These are phyloP conservation scores for Morus bassanus DNA, from an alignment of 2,797 vertebrate species.

Conservation along the genomic window DNA sequence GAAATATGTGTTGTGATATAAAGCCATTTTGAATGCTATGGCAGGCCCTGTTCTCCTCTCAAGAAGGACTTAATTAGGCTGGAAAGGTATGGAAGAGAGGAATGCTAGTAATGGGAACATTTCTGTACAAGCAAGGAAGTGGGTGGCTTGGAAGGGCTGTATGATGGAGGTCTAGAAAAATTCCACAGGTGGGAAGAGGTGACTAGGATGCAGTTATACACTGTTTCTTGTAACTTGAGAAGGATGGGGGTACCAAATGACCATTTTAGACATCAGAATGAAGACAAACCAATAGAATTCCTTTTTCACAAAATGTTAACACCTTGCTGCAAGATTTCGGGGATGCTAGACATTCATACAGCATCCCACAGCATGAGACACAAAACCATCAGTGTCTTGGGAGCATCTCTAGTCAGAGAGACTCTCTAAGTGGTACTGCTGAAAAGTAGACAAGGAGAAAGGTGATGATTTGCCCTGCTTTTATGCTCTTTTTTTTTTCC, in stretches of 20 bases:
- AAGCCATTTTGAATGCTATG: not conserved
- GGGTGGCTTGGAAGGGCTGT: not conserved
- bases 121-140: not conserved
- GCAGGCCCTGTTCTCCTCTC: not conserved
- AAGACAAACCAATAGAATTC: not conserved
- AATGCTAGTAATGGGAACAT: not conserved
- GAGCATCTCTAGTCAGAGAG: not conserved
- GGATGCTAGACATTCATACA: not conserved
- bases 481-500: not conserved
- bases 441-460: not conserved
- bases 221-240: not conserved
- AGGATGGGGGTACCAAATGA: not conserved
- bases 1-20: fast-evolving
- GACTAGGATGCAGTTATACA: not conserved
- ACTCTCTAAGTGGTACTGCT: not conserved
- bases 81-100: not conserved
- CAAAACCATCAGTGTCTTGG: not conserved
- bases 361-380: not conserved
- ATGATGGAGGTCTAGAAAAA: not conserved
- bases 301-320: not conserved
- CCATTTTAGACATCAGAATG: not conserved
- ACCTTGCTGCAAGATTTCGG: not conserved
- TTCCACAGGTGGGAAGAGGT: not conserved
- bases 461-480: not conserved
- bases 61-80: not conserved